Evolutionary conservation across 2,113 vertebrate genomes (phyloP), one percentile per base, ranked within the genome.

Genomic region (Psilopsiagon aymara): DNA sequence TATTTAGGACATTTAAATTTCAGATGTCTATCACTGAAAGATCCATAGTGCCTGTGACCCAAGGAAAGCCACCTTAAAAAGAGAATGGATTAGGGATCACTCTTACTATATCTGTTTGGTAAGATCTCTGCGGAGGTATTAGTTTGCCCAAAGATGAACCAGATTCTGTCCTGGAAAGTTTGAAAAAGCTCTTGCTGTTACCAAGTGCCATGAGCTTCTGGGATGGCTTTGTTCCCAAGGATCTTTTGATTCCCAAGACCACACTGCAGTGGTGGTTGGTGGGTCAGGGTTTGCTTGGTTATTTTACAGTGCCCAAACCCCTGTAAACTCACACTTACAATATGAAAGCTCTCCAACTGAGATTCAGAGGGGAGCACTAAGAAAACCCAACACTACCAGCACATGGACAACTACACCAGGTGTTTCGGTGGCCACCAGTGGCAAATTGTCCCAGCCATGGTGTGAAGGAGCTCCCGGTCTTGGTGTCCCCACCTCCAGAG

Each of bases 341-440:
- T 41, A 6, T 0, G 25, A 60, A 79, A 71, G 7, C 6, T 91
- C 51, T 18, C 7, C 27, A n/a, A 8, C 4, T 21, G 63, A 68
- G 39, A 74, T 13, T n/a, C 17, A 18, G 43, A 67, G 10, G 28
- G 55, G 28, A 44, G 7, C 43, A 29, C 3, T 8, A 39, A 46
- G 82, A 70, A 47, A 88, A 41, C 41, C 46, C 80, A 52, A 13
- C 0, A 0, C 29, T 46, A 49, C 15, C 39, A 68, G 39, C 16
- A 9, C 4, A 0, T 5, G 44, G 41, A 25, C 5, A 37, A 13
- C 11, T 3, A 2, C 44, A 19, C 35, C 0, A 74, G 14, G 62
- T 6, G 11, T 43, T 59, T 44, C 9, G 39, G 24, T 11, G 44
- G 44, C 64, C 51, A 41, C 15, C 3, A 1, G 44, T 2, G 1